Evolutionary conservation across 1,140 invertebrate species (phyloP), one percentile per base, ranked within the genome.

Genomic region (Trichonephila inaurata): DNA sequence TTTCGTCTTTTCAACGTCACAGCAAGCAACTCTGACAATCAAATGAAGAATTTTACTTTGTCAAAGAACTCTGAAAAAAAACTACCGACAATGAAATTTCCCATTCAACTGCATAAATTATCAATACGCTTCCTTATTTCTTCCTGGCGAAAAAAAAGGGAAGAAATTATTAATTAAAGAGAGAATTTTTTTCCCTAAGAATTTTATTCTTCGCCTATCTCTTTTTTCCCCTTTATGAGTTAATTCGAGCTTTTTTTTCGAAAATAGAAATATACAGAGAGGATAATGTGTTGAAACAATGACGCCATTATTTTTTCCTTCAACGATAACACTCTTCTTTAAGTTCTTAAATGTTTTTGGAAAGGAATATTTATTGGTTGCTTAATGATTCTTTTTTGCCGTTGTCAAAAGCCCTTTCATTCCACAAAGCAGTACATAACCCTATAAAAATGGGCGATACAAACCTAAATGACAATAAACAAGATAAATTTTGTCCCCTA

Each of bases 121-220:
- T 77, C 72, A 77, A 77, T 77, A 77, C 28, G 66, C 66, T 69
- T 14, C 66, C 14, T 51, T 77, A 33, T 33, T 83, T 83, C 58
- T 28, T 19, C 19, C 51, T 51, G 51, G 7, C 51, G 51, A 51
- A 40, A 51, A 12, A n/a, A 51, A 51, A 14, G 24, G 19, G 58
- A 58, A 51, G 24, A 83, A 60, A 83, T 58, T 83, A 83, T 83
- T 83, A 83, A 83, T 83, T 77, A 77, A 64, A 64, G 72, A 77
- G 2, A 0, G 16, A 10, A 16, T 77, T 77, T 77, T 33, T 77
- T 58, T 83, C 51, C 33, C 72, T 24, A 2, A 24, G 33, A 77
- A 77, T 28, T 77, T 77, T 40, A 77, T 40, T 77, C 51, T 72
- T 40, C 33, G 4, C 10, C 82, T 18, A n/a, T 58, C 82, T 60